A percentile compares a stretch with the other conserved stretches of the same genome.
These are phyloP conservation scores for Nixonia krombeini DNA, from an alignment of 1,140 invertebrate species.

Conservation along the genomic window DNA sequence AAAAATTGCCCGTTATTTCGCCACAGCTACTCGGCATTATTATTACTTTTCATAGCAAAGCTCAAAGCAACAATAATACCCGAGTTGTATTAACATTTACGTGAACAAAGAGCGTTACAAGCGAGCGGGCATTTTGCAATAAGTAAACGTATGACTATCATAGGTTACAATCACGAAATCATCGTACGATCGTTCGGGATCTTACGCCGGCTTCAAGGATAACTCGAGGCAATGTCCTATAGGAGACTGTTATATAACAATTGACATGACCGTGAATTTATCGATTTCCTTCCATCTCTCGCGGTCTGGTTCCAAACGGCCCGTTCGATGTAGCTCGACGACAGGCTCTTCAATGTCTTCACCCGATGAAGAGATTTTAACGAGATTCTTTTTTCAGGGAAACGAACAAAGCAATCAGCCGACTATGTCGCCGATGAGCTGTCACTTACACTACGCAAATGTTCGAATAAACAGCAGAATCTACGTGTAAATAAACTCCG, in stretches of 20 bases:
- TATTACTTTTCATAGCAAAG: no score
- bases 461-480: background rate
- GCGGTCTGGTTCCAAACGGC: background rate
- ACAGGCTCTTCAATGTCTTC: background rate
- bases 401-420: constrained; percentile 10
- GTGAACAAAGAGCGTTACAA: constrained; percentile 5
- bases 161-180: constrained; percentile 16
- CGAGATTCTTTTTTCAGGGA: constrained; percentile 10
- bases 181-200: constrained; percentile 12
- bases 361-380: background rate
- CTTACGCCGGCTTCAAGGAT: constrained; percentile 38
- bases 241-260: constrained; percentile 44
- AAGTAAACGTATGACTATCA: constrained; percentile 9
- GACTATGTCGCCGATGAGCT: background rate
- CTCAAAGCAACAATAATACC: no score
- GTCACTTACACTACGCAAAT: background rate
- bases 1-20: no score
- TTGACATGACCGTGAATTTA: constrained; percentile 51
- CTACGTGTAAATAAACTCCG: background rate
- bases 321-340: constrained; percentile 7
- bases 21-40: no score
- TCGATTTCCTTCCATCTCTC: constrained; percentile 42
- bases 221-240: constrained; percentile 47
- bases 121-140: constrained; percentile 12
- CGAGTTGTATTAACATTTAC: background rate